Percentiles rank a stretch among this genome's conserved stretches.
Evolutionary conservation across 92 coral and sea anemone species (phyloP).

Genomic region (Ricordea florida): DNA sequence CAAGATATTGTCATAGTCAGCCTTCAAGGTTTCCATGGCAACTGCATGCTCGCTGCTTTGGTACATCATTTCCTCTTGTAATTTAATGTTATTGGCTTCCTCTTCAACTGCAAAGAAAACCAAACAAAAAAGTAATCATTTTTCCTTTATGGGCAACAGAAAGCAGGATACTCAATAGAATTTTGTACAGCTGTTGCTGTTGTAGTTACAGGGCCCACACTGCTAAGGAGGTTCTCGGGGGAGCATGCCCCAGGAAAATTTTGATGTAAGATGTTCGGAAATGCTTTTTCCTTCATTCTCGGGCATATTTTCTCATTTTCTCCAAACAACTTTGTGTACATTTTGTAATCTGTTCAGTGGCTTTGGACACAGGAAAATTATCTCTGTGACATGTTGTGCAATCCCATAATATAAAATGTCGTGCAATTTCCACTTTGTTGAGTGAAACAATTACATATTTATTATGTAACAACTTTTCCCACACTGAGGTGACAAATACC

Average conservation of each 20-base stretch:
- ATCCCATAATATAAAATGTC: too few relatives aligned
- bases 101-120: slow-evolving; percentile 72
- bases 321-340: not conserved
- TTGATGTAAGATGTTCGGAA: slow-evolving; percentile 21
- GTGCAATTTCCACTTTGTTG: too few relatives aligned
- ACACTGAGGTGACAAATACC: too few relatives aligned
- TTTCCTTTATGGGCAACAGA: too few relatives aligned
- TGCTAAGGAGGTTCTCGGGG: not conserved
- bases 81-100: slow-evolving; percentile 79
- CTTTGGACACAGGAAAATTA: slow-evolving; percentile 18
- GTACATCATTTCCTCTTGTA: slow-evolving; percentile 97
- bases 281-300: slow-evolving; percentile 27
- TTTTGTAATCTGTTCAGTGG: slow-evolving; percentile 12
- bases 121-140: not conserved
- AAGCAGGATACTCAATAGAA: not conserved
- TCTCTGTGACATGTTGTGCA: too few relatives aligned
- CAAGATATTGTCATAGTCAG: slow-evolving; percentile 83
- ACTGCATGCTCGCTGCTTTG: slow-evolving; percentile 92
- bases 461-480: too few relatives aligned
- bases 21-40: slow-evolving; percentile 89
- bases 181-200: slow-evolving; percentile 2
- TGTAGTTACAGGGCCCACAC: not conserved
- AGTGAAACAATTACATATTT: too few relatives aligned
- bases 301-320: not conserved
- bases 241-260: slow-evolving; percentile 10